Percentiles rank a stretch among this genome's conserved stretches.
Conservation (phyloP, 2,888 invertebrate genomes). For the Rosalia funebris region DNA sequence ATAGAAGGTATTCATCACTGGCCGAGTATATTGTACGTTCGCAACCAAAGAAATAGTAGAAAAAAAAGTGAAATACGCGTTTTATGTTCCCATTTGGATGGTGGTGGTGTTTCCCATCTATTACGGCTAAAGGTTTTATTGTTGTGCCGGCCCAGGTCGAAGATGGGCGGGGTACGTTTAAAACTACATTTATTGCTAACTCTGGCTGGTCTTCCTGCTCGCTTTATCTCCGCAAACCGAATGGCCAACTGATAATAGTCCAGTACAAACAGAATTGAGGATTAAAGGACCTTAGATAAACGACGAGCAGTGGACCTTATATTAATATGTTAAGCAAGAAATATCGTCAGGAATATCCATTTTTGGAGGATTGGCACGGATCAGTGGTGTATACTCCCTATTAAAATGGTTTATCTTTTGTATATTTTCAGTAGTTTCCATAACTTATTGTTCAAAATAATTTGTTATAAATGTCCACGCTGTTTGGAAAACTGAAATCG, state of each 20-base stretch:
- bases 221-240: conserved; percentile 10
- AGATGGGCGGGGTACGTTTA: conserved; percentile 27
- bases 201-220: conserved; percentile 17
- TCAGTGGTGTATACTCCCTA: neutral
- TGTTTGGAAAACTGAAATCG: too few species aligned
- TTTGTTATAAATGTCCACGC: too few species aligned
- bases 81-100: too few species aligned
- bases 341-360: neutral
- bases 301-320: neutral
- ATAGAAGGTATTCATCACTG: too few species aligned
- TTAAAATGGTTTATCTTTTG: conserved; percentile 5
- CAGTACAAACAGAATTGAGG: conserved; percentile 3
- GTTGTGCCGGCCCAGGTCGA: conserved; percentile 57
- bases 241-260: conserved; percentile 1
- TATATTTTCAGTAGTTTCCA: too few species aligned
- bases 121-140: conserved; percentile 60
- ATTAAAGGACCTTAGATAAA: neutral
- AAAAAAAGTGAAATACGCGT: too few species aligned
- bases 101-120: conserved; percentile 54
- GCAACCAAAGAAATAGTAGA: too few species aligned
- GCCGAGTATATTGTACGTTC: too few species aligned
- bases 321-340: neutral
- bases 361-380: neutral
- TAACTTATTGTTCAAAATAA: too few species aligned
- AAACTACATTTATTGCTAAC: conserved; percentile 33